These are phyloP conservation scores for Spodoptera litura DNA, from an alignment of 1,140 invertebrate species.

Conservation along the genomic window DNA sequence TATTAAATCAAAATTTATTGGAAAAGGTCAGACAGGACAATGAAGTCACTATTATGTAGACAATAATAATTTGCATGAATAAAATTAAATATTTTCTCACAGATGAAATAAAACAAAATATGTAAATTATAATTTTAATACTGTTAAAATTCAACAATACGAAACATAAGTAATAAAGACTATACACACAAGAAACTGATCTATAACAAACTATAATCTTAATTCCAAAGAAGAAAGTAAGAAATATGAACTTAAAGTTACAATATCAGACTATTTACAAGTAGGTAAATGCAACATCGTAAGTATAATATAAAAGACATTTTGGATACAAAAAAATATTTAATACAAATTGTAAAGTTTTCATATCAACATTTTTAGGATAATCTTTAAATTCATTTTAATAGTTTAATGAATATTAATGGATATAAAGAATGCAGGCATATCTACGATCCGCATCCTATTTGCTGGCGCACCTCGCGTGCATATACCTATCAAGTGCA, in stretches of 20 bases:
- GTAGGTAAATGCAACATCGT: slow-evolving; percentile 38
- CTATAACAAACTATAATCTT: slow-evolving; percentile 62
- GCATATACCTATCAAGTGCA: slow-evolving; percentile 40
- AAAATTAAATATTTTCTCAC: slow-evolving; percentile 5
- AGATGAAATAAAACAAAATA: slow-evolving; percentile 47
- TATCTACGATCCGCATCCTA: slow-evolving; percentile 40
- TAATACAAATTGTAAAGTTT: slow-evolving; percentile 33
- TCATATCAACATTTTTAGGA: slow-evolving; percentile 12
- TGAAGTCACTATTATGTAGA: no score
- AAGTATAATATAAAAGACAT: slow-evolving; percentile 14
- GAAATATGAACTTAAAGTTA: slow-evolving; percentile 12
- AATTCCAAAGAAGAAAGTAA: slow-evolving; percentile 9
- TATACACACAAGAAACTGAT: slow-evolving; percentile 73
- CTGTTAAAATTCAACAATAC: slow-evolving; percentile 84
- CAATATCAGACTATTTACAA: slow-evolving; percentile 38
- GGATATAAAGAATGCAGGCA: slow-evolving; percentile 27
- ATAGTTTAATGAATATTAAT: slow-evolving; percentile 40
- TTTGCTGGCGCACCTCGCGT: slow-evolving; percentile 17
- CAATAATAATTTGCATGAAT: background rate
- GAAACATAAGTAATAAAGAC: slow-evolving; percentile 75
- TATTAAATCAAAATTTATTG: no score
- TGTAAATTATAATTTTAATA: slow-evolving; percentile 75
- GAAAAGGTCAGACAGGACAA: no score
- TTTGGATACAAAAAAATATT: slow-evolving; percentile 1
- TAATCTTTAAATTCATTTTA: slow-evolving; percentile 16